These are phyloP conservation scores for Pyrrhosoma nymphula DNA, from an alignment of 2,888 invertebrate genomes.

Conservation along the genomic window DNA sequence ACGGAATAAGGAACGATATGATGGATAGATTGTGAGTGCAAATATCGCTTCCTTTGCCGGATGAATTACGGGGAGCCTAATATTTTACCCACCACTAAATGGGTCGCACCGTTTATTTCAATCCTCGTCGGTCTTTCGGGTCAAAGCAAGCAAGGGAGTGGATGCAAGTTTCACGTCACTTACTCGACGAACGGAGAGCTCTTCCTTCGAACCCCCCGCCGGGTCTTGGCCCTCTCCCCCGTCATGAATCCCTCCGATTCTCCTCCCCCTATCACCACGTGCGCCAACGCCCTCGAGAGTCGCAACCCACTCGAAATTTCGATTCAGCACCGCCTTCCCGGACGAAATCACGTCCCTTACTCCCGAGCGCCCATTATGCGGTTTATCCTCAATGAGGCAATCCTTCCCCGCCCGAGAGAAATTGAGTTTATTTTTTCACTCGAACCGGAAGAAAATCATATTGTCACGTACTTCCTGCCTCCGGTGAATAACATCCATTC, in stretches of 20 bases:
- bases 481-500: not conserved
- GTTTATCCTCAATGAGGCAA: not conserved
- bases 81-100: too few species aligned
- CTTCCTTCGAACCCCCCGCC: too few species aligned
- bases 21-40: too few species aligned
- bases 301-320: not conserved
- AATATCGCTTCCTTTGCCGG: too few species aligned
- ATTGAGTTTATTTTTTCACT: not conserved
- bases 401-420: not conserved
- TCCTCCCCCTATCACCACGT: too few species aligned
- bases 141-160: not conserved
- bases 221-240: too few species aligned
- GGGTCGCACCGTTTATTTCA: too few species aligned
- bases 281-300: not conserved
- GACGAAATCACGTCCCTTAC: not conserved
- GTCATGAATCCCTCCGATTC: not conserved
- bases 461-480: not conserved
- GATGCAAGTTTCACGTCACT: too few species aligned
- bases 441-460: slow-evolving; percentile 8
- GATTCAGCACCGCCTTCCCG: not conserved
- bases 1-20: too few species aligned
- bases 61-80: too few species aligned
- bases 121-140: not conserved
- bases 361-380: not conserved
- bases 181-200: too few species aligned